These are phyloP conservation scores for Podotricha telesiphe DNA, from an alignment of 2,888 invertebrate genomes.

Conservation along the genomic window DNA sequence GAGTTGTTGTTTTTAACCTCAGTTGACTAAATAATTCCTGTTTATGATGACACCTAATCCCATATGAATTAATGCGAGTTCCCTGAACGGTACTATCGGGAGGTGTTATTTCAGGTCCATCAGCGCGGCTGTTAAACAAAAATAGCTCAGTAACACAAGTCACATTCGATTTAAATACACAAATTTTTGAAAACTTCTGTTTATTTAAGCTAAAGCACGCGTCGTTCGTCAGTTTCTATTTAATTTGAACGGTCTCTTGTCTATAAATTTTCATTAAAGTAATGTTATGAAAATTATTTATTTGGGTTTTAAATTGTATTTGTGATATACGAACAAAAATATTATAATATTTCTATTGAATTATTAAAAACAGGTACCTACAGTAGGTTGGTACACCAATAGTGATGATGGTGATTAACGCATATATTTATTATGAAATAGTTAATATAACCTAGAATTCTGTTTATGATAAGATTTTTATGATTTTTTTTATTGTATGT, in stretches of 20 bases:
- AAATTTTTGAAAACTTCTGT: conserved; percentile 82
- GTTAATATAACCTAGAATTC: no score
- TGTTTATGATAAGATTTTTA: neutral
- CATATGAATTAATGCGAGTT: conserved; percentile 80
- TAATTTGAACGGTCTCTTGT: conserved; percentile 42
- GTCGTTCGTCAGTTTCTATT: conserved; percentile 48
- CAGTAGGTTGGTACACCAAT: no score
- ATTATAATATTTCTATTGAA: no score
- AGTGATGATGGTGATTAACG: neutral
- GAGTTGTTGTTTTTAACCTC: conserved; percentile 80
- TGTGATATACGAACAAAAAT: neutral
- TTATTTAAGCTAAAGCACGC: conserved; percentile 80
- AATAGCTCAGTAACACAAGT: conserved; percentile 81
- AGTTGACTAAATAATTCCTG: conserved; percentile 81
- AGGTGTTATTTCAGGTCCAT: conserved; percentile 78
- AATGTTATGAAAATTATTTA: neutral
- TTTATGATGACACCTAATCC: conserved; percentile 84
- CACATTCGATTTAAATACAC: conserved; percentile 82
- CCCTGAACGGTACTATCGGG: conserved; percentile 69
- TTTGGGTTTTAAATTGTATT: conserved; percentile 3
- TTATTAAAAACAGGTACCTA: no score
- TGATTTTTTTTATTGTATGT: neutral
- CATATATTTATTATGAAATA: neutral
- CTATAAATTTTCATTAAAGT: conserved; percentile 48
- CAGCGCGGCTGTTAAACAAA: conserved; percentile 76